Evolutionary conservation across 2,888 invertebrate genomes (phyloP).

Genomic region (Sphaerophoria taeniata): DNA sequence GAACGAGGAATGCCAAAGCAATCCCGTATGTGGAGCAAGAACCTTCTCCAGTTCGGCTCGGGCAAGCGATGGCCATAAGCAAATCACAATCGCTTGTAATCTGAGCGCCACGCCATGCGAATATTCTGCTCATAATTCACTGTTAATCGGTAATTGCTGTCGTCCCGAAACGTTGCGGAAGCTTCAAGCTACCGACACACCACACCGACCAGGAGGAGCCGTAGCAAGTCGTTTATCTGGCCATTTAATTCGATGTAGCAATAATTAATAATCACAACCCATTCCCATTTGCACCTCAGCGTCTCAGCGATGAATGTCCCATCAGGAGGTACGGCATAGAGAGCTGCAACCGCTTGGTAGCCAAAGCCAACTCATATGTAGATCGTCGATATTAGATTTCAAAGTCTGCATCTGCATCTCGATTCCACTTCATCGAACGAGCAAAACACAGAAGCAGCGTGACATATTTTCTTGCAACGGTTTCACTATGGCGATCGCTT

Average conservation of each 20-base stretch:
- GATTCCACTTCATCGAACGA: slow-evolving; percentile 33
- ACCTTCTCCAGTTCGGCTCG: not conserved
- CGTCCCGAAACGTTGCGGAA: slow-evolving; percentile 60
- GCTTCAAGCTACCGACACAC: slow-evolving; percentile 54
- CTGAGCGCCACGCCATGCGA: slow-evolving; percentile 71
- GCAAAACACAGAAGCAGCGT: slow-evolving; percentile 31
- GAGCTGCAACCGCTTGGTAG: slow-evolving; percentile 22
- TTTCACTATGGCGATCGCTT: slow-evolving; percentile 3
- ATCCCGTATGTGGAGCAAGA: slow-evolving; percentile 64
- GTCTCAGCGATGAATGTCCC: slow-evolving; percentile 69
- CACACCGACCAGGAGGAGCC: slow-evolving; percentile 42
- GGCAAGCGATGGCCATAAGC: not conserved
- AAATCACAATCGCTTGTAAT: slow-evolving; percentile 26
- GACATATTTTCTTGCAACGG: slow-evolving; percentile 65
- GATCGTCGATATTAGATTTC: slow-evolving; percentile 9
- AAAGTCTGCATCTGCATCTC: slow-evolving; percentile 27
- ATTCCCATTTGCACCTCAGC: slow-evolving; percentile 73
- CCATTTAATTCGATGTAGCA: slow-evolving; percentile 63
- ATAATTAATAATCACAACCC: slow-evolving; percentile 72
- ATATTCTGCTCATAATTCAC: slow-evolving; percentile 70
- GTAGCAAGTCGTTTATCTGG: slow-evolving; percentile 56
- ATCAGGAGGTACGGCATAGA: slow-evolving; percentile 46
- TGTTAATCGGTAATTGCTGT: slow-evolving; percentile 74
- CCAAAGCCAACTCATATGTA: not conserved
- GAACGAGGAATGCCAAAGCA: slow-evolving; percentile 42